phyloP scores from a whole-genome alignment of 1,140 invertebrate genomes.

The Trichoplusia ni region DNA sequence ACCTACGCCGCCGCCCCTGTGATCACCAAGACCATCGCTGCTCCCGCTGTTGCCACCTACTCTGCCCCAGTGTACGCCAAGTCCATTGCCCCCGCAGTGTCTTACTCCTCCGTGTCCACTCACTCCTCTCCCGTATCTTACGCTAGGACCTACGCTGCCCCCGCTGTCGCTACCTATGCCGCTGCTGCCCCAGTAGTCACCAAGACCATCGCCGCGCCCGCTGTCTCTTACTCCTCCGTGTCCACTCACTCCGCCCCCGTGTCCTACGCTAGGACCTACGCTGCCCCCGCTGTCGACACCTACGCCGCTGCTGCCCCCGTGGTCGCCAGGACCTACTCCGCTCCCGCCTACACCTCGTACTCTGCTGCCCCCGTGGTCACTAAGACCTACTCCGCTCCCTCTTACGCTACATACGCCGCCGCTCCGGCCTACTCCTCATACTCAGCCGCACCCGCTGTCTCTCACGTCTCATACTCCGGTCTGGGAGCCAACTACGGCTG shows the following conservation, averaged over 20 bases:
- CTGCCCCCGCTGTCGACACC: slow-evolving; percentile 33
- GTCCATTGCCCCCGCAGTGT: slow-evolving; percentile 24
- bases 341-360: slow-evolving; percentile 35
- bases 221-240: slow-evolving; percentile 49
- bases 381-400: slow-evolving; percentile 37
- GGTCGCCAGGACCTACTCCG: slow-evolving; percentile 34
- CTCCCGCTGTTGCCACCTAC: slow-evolving; percentile 45
- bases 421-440: slow-evolving; percentile 35
- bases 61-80: slow-evolving; percentile 35
- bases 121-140: slow-evolving; percentile 40
- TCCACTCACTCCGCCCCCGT: slow-evolving; percentile 39
- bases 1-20: too few relatives aligned
- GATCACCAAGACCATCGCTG: slow-evolving; percentile 41
- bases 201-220: slow-evolving; percentile 36
- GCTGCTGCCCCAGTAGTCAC: slow-evolving; percentile 24
- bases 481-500: slow-evolving; percentile 50
- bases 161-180: slow-evolving; percentile 52
- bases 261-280: slow-evolving; percentile 31
- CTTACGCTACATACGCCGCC: too few relatives aligned
- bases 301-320: slow-evolving; percentile 41
- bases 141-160: slow-evolving; percentile 39
- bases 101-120: slow-evolving; percentile 17
- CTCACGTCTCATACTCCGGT: slow-evolving; percentile 52
- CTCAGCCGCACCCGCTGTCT: slow-evolving; percentile 52
- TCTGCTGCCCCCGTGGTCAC: slow-evolving; percentile 36